These are phyloP conservation scores for Eupsilia transversa DNA, from an alignment of 2,888 invertebrate genomes.

Conservation along the genomic window DNA sequence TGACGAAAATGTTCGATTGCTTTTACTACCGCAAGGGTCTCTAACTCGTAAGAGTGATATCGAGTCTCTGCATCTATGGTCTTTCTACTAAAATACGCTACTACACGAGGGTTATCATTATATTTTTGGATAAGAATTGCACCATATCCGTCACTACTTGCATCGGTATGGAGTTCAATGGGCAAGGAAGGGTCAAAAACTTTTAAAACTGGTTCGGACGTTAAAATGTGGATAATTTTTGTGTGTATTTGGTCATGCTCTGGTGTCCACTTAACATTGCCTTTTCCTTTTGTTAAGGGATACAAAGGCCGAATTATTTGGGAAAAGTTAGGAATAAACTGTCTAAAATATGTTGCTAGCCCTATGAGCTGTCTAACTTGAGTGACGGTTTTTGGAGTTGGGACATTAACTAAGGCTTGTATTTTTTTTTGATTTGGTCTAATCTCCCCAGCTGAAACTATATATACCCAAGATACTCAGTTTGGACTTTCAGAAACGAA, in stretches of 20 bases:
- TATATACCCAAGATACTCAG: slow-evolving; percentile 2
- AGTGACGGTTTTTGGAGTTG: not conserved
- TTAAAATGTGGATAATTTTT: too few relatives aligned
- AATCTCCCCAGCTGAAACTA: slow-evolving; percentile 5
- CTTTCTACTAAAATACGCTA: too few relatives aligned
- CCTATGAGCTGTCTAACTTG: slow-evolving; percentile 2
- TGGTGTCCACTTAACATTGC: not conserved
- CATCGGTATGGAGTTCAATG: not conserved
- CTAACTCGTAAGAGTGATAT: too few relatives aligned
- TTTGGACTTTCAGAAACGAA: not conserved
- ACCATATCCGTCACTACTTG: not conserved
- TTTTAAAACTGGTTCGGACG: too few relatives aligned
- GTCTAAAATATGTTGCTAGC: slow-evolving; percentile 1
- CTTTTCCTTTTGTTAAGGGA: slow-evolving; percentile 1
- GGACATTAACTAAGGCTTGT: not conserved
- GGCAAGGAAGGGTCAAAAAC: too few relatives aligned
- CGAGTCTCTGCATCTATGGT: too few relatives aligned
- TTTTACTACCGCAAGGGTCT: too few relatives aligned
- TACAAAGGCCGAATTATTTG: not conserved
- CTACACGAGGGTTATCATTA: too few relatives aligned
- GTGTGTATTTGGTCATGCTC: not conserved
- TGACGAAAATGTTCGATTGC: too few relatives aligned
- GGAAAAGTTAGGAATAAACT: not conserved
- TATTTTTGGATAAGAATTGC: not conserved
- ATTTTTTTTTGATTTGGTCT: slow-evolving; percentile 4